Evolutionary conservation across 1,140 invertebrate genomes (phyloP), one percentile per base, ranked within the genome.

Genomic region (Drosophila athabasca): DNA sequence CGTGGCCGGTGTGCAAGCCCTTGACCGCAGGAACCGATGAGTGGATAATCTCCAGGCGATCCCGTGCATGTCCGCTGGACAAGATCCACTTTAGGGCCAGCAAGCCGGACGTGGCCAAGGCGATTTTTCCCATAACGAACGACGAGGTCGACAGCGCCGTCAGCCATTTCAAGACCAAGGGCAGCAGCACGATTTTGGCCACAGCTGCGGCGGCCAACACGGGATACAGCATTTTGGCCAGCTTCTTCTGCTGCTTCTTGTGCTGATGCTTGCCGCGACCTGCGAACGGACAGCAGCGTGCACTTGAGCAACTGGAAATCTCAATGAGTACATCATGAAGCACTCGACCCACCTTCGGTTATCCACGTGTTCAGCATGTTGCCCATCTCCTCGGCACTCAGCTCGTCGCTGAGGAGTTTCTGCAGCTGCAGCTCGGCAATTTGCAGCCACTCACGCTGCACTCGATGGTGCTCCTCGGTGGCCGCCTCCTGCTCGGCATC

Each of bases 121-220:
- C 93, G 73, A 94, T 93, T 67, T 94, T 90, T 64, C 93, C 93
- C 53, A 94, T 91, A n/a, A 94, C 87, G 43, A 94, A 92, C 1
- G 94, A 93, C 70, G 94, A 93, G 13, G 93, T 93, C 22, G 95
- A 94, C 8, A 95, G 78, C 50, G 95, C 92, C 4, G 94, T 94
- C 8, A 95, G 74, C 17, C 92, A 92, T 74, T 95, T 95, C 51
- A 95, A 74, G 13, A 94, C 93, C n/a, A 95, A 84, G 1, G 94
- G 94, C 53, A 95, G 73, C 2, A 95, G 50, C 6, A 95, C 90
- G 45, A 93, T 93, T 75, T 95, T 95, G 3, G 94, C 94, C 11
- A 95, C 81, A 11, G 94, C 74, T 9, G 94, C 91, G 0, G 94
- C 94, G n/a, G 94, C 77, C 13, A 95, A 78, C 44, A 95, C 52